Evolutionary conservation across 2,113 vertebrate genomes (phyloP), one percentile per base, ranked within the genome.

Genomic region (Salminus brasiliensis): DNA sequence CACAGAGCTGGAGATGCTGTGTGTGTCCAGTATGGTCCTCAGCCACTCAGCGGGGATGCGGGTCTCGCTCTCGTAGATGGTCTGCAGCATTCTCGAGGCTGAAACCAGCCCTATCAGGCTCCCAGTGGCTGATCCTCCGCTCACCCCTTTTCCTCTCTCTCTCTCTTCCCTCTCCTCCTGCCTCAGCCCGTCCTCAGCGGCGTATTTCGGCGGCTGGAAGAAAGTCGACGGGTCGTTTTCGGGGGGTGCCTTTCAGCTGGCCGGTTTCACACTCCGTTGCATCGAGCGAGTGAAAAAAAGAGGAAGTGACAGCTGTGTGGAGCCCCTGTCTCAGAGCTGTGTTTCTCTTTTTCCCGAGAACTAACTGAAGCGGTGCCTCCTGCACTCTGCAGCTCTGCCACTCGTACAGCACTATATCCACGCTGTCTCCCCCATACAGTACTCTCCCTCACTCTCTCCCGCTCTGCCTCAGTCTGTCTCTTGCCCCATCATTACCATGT

Each of bases 31-130:
- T 52, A 77, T 66, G 62, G 80, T 83, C 75, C 84, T 77, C 57
- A 82, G 79, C 84, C 84, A 85, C 70, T 85, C 84, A 7, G 74
- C 75, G 16, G 70, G 79, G 84, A 85, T 83, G 81, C 84, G 82
- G 16, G 80, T 52, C 57, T 85, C 84, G 32, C 74, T 74, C 67
- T 85, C 84, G 53, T 83, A 85, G 72, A 85, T 85, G 72, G 81
- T 85, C 78, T 85, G 84, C 81, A 85, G 81, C 84, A 85, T 85
- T 34, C 75, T 72, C 6, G 49, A 29, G 21, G 30, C 59, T 30
- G 62, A 62, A 63, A 30, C 73, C 60, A 53, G 53, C 29, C 53
- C 60, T 39, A 27, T 34, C n/a, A n/a, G n/a, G n/a, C n/a, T n/a
- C n/a, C n/a, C n/a, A n/a, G n/a, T n/a, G n/a, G n/a, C n/a, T n/a